Base-by-base conservation (phyloP, 2,113 vertebrate genomes). In the Tapirus terrestris region DNA sequence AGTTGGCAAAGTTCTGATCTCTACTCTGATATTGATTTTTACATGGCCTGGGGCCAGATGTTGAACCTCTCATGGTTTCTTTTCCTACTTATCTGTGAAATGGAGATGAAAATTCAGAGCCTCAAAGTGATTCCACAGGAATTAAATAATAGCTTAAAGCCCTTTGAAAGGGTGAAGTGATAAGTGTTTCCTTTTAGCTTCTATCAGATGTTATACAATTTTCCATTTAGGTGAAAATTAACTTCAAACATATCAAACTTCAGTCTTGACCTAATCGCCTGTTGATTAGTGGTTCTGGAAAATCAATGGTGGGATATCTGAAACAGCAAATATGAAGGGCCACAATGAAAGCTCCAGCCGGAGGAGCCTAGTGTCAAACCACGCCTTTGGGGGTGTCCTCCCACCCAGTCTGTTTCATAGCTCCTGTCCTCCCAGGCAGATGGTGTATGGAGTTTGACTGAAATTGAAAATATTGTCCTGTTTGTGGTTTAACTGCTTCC, bases 181-280 rank as follows among this genome's bases (percentile, higher is more conserved):
- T 96, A 96, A 96, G 91, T 85, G 67, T 96, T 87, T 95, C 45
- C 51, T 96, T 93, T 72, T 93, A 93, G 33, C 25, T 63, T 93
- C 61, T 81, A 86, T 96, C 82, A 92, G 56, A 96, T 96, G 56
- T 96, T 85, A 96, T 61, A 83, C 16, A 93, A 89, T 96, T 97
- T 93, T 96, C 70, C n/a, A 87, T 91, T 97, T 97, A 91, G 67
- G 89, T 89, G 89, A 97, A 98, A 98, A 94, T 96, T 95, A 97
- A 93, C 88, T 97, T 94, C 77, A 95, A 93, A 86, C 48, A 18
- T 96, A 89, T 83, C 73, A 96, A 51, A 60, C 53, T 86, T 83
- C 73, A 77, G 25, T 90, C 96, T 70, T 94, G 92, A 89, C 89
- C 79, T 84, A 79, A 83, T 97, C 86, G 93, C 68, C 45, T 95